Base-by-base conservation (phyloP, 2,888 invertebrate species). In the Marronus borbonicus region DNA sequence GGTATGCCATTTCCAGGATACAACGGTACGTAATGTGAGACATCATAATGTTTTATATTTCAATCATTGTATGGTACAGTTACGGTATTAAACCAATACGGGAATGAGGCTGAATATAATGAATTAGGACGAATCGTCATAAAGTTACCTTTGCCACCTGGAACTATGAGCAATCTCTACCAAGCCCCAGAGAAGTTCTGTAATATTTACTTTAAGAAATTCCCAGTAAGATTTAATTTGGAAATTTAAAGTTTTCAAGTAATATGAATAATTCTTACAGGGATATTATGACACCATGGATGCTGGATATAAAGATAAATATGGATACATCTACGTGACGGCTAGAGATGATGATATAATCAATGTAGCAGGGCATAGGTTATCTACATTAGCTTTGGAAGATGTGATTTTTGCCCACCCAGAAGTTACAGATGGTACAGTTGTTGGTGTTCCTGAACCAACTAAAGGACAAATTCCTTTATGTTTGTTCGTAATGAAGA, bases 231-330 rank as follows among this genome's bases (percentile, higher is more conserved):
- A 69, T 69, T 55, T 24, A 39, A 49, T 14, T 49, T 36, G 12
- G 1, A 20, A n/a, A 68, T 14, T 17, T 10, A 8, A 3, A 14
- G 3, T n/a, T n/a, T n/a, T 55, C 2, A 12, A 8, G 8, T 2
- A 44, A 24, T 24, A 24, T 24, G 24, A 24, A 24, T 24, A 3
- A 17, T 68, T 8, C 0, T 68, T 12, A 1, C 84, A 96, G 96
- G 96, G 96, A 3, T 96, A 93, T 88, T 97, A 98, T 86, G 97
- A 98, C 85, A 98, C 98, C 0, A 97, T 97, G 95, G 98, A 98
- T 86, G 97, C 97, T 0, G 98, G 98, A 0, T 96, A 94, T 88
- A 91, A 93, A 77, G 96, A 97, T 85, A 92, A 94, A 76, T 92
- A 94, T 81, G 97, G 97, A 0, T 95, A 95, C 76, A 91, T 98